Evolutionary conservation across 2,888 invertebrate genomes (phyloP).

Genomic region (Aphelenchoides bicaudatus): DNA sequence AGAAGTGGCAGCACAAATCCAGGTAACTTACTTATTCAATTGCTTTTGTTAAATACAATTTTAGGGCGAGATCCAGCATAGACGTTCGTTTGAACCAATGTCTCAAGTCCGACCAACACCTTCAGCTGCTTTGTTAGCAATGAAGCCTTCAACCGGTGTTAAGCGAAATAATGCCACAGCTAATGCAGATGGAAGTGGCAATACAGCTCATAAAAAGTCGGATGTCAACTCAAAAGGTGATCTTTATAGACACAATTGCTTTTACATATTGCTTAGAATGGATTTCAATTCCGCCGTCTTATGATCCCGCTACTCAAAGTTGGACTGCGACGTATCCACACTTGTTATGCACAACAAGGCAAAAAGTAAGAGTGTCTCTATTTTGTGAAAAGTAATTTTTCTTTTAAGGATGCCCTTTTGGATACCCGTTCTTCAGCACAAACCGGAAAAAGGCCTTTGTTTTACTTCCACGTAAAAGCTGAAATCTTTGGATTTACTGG

Average conservation of each 20-base stretch:
- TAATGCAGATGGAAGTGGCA: conserved; percentile 29
- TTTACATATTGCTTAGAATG: no score
- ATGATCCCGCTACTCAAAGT: conserved; percentile 30
- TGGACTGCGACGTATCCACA: conserved; percentile 43
- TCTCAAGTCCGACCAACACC: conserved; percentile 32
- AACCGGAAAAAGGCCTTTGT: conserved; percentile 40
- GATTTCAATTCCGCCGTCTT: conserved; percentile 37
- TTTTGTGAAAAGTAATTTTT: not conserved
- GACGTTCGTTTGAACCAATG: no score
- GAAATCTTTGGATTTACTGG: conserved; percentile 42
- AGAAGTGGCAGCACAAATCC: conserved; percentile 20
- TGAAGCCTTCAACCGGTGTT: conserved; percentile 45
- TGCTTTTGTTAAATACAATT: no score
- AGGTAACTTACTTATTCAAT: not conserved
- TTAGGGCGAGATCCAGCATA: no score
- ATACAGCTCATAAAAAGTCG: conserved; percentile 40
- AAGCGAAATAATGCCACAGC: conserved; percentile 38
- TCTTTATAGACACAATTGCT: no score
- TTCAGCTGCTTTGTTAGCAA: conserved; percentile 40
- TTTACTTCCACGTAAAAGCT: conserved; percentile 42
- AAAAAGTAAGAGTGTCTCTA: conserved; percentile 27
- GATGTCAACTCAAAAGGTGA: conserved; percentile 45
- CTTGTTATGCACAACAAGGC: conserved; percentile 39
- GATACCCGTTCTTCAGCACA: conserved; percentile 28
- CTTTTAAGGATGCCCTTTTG: conserved; percentile 35